Base-by-base conservation (phyloP, 2,888 invertebrate species). In the Drosophila anomalipes region DNA sequence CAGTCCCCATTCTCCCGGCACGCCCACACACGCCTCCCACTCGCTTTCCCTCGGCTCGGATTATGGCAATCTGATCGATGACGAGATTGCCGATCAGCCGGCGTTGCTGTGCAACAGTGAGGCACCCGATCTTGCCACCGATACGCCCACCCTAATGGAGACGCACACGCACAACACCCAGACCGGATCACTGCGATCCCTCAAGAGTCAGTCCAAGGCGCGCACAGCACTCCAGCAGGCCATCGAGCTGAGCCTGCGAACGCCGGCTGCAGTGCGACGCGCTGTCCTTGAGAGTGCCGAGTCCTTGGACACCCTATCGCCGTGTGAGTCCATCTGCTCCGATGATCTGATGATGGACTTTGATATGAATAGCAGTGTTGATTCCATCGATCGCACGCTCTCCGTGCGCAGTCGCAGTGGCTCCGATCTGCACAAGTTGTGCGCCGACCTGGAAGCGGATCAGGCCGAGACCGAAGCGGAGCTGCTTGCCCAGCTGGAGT, bases 31-130 rank as follows among this genome's bases (percentile, higher is more conserved):
- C 85, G 95, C 95, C 14, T 97, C 97, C 0, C 96, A 96, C 67
- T 97, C 97, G 0, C 93, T 97, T 1, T 97, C 97, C 0, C 93
- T 97, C n/a, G 90, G 90, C 9, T 97, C 97, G 0, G 97, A 97
- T 80, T 92, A 91, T 37, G 96, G 96, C 26, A 94, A 96, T 77
- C 95, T 98, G 74, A 96, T 96, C 74, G 98, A 98, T 89, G 98
- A 98, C 86, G 98, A 98, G 93, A 98, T 98, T 73, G 97, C 97
- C 51, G 98, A 98, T 94, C 98, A 98, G 91, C 98, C 98, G 16
- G 97, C 96, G 1, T 92, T 98, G 77, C 94, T 97, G 19, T 97
- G 97, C 89, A 96, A 96, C 91, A 96, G 96, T 93, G 95, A 95
- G 62, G 86, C 91, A 5, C 91, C 85, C 41, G 93, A 93, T 41